A percentile compares a stretch with the other conserved stretches of the same genome.
These are phyloP conservation scores for Hirtodrosophila histrioides DNA, from an alignment of 2,888 invertebrate genomes.

Conservation along the genomic window DNA sequence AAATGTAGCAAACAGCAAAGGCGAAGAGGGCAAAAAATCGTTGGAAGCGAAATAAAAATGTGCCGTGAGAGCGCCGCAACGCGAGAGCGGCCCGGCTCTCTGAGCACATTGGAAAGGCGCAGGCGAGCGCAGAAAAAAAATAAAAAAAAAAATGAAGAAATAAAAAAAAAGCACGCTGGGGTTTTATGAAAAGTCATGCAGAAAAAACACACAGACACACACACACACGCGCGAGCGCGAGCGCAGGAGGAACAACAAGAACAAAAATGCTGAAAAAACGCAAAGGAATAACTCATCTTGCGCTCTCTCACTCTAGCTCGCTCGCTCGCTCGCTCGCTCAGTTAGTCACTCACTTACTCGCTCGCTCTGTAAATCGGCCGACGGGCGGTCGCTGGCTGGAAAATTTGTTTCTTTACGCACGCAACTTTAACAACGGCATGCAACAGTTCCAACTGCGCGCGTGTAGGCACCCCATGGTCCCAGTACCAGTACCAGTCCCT, in stretches of 20 bases:
- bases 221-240: too few species aligned
- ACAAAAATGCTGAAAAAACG: slow-evolving; percentile 30
- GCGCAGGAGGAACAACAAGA: slow-evolving; percentile 21
- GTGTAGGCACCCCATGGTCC: slow-evolving; percentile 51
- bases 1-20: slow-evolving; percentile 31
- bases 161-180: slow-evolving; percentile 21
- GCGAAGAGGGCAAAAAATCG: slow-evolving; percentile 42
- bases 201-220: slow-evolving; percentile 7
- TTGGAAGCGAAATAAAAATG: slow-evolving; percentile 66
- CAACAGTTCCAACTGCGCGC: slow-evolving; percentile 69
- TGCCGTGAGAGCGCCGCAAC: slow-evolving; percentile 42
- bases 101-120: slow-evolving; percentile 61
- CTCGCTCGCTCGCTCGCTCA: slow-evolving; percentile 15
- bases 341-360: slow-evolving; percentile 7
- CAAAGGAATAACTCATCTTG: slow-evolving; percentile 50
- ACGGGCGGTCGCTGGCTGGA: slow-evolving; percentile 63
- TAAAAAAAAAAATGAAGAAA: slow-evolving; percentile 34
- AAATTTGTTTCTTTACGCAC: slow-evolving; percentile 51
- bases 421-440: slow-evolving; percentile 43
- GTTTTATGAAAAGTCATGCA: slow-evolving; percentile 39
- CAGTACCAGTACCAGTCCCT: slow-evolving; percentile 1
- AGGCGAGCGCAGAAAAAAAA: slow-evolving; percentile 43
- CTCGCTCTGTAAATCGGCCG: slow-evolving; percentile 14
- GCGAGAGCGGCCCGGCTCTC: slow-evolving; percentile 47
- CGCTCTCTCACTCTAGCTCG: slow-evolving; percentile 10